Evolutionary conservation across 2,113 vertebrate genomes (phyloP).

Genomic region (Zapus hudsonius): DNA sequence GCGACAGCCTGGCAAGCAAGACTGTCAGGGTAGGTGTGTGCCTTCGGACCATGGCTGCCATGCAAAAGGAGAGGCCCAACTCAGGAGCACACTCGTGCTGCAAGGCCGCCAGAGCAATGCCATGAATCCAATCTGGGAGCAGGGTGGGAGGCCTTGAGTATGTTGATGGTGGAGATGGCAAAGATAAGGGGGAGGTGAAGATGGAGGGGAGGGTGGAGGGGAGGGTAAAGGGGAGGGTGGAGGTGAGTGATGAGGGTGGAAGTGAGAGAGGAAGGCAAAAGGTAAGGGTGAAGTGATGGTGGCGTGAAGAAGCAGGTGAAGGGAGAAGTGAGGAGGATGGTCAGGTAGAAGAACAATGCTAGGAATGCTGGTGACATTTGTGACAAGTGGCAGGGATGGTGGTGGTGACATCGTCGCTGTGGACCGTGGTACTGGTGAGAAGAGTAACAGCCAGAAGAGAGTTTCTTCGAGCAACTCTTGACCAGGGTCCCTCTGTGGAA

Average conservation of each 20-base stretch:
- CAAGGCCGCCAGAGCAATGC: background rate
- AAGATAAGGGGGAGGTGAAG: background rate
- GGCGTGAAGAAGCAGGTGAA: too few species aligned
- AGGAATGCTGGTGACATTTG: background rate
- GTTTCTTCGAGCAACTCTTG: background rate
- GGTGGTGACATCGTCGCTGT: background rate
- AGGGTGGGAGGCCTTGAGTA: background rate
- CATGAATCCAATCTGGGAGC: background rate
- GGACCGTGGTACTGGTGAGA: background rate
- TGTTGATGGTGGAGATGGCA: background rate
- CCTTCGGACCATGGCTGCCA: too few species aligned
- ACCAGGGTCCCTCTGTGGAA: background rate
- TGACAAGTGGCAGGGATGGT: accelerated
- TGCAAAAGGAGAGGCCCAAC: background rate
- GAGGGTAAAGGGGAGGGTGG: too few species aligned
- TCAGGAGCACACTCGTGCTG: background rate
- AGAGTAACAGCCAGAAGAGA: too few species aligned
- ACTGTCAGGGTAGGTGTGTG: background rate
- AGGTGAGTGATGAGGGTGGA: too few species aligned
- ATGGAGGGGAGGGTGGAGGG: too few species aligned
- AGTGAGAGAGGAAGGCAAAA: background rate
- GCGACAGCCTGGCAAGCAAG: background rate
- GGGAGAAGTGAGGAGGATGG: background rate
- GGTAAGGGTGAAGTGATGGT: background rate
- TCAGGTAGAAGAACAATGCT: background rate